Evolutionary conservation across 2,888 invertebrate species (phyloP).

Genomic region (Apotomis capreana): DNA sequence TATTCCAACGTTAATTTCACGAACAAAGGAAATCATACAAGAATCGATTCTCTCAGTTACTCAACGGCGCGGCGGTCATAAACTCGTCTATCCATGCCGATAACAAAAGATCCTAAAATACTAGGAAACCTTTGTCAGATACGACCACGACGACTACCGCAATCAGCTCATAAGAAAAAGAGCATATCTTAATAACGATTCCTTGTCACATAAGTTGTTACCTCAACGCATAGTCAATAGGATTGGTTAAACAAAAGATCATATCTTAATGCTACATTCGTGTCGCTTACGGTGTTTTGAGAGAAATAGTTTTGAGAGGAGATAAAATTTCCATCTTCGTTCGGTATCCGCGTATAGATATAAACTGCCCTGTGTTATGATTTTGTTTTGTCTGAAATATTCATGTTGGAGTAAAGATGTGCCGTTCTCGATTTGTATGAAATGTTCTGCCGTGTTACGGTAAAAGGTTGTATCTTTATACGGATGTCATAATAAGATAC

Average conservation of each 20-base stretch:
- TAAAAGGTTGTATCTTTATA: too few relatives aligned
- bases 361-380: conserved; percentile 22
- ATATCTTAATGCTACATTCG: not conserved
- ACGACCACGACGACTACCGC: not conserved
- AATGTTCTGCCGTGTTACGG: too few relatives aligned
- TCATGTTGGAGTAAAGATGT: not conserved
- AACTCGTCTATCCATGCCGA: conserved; percentile 25
- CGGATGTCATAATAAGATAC: too few relatives aligned
- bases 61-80: conserved; percentile 16
- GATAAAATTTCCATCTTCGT: conserved; percentile 36
- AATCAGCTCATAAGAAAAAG: not conserved
- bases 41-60: conserved; percentile 31
- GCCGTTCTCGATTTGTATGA: too few relatives aligned
- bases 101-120: not conserved
- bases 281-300: not conserved
- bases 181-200: not conserved
- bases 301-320: conserved; percentile 3
- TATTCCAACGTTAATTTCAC: conserved; percentile 22
- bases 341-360: conserved; percentile 15
- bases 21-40: conserved; percentile 30
- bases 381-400: conserved; percentile 22
- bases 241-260: not conserved
- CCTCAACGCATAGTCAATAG: not conserved
- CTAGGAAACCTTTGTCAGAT: not conserved
- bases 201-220: not conserved